Conservation (phyloP, 2,888 invertebrate species). For the Ophraella communa region DNA sequence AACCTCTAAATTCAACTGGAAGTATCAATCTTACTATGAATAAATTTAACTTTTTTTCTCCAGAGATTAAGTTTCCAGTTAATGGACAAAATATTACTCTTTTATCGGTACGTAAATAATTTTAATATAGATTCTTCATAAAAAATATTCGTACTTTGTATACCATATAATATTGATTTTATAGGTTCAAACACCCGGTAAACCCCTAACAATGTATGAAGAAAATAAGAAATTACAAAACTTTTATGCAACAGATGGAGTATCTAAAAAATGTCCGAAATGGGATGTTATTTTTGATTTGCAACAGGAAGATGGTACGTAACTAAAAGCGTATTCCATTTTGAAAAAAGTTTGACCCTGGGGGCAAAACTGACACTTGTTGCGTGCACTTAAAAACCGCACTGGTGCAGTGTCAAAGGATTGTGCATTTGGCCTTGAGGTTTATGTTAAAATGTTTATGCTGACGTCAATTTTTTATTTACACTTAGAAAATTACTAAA, state of each 20-base stretch:
- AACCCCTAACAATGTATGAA: background rate
- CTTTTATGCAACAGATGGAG: constrained; percentile 14
- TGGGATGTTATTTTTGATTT: constrained; percentile 25
- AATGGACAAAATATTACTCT: constrained; percentile 56
- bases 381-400: too few species aligned
- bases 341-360: too few species aligned
- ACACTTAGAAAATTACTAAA: too few species aligned
- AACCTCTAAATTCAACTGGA: constrained; percentile 54
- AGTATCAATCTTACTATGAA: constrained; percentile 50
- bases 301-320: background rate
- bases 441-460: too few species aligned
- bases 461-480: too few species aligned
- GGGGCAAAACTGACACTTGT: too few species aligned
- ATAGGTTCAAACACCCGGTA: constrained; percentile 13
- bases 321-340: too few species aligned
- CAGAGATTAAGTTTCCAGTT: constrained; percentile 64
- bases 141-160: too few species aligned
- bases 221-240: background rate
- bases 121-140: too few species aligned
- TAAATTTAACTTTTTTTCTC: constrained; percentile 67
- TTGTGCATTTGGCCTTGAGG: too few species aligned
- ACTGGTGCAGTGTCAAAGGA: too few species aligned
- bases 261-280: constrained; percentile 51
- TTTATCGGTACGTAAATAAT: constrained; percentile 57
- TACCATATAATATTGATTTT: too few species aligned